These are phyloP conservation scores for Graptemys geographica DNA, from an alignment of 2,797 vertebrate genomes.

Conservation along the genomic window DNA sequence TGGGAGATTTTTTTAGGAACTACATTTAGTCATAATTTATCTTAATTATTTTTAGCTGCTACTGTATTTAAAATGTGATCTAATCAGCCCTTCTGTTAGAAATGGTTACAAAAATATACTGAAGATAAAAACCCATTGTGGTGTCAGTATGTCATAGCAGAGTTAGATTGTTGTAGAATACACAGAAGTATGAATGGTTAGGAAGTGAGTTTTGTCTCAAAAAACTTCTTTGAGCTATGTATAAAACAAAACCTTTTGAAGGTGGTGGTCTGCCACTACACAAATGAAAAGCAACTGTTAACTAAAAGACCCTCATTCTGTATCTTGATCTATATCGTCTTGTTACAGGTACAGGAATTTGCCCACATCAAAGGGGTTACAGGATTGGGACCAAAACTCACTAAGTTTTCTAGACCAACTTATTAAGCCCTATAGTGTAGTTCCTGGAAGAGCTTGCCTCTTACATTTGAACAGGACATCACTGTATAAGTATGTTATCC, in stretches of 20 bases:
- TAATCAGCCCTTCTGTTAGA: slow-evolving; percentile 73
- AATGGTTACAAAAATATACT: slow-evolving; percentile 56
- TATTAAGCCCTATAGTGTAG: background rate
- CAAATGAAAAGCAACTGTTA: background rate
- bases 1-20: slow-evolving; percentile 33
- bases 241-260: background rate
- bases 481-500: background rate
- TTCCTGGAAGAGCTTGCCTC: background rate
- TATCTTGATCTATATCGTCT: rapidly evolving
- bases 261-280: background rate
- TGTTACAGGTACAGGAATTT: background rate
- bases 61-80: slow-evolving; percentile 42
- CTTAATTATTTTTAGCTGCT: slow-evolving; percentile 52
- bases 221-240: background rate
- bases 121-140: slow-evolving; percentile 63
- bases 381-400: background rate
- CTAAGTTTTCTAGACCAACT: background rate
- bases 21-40: slow-evolving; percentile 49
- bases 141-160: slow-evolving; percentile 59
- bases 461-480: background rate
- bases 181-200: slow-evolving; percentile 2
- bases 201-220: slow-evolving; percentile 40
- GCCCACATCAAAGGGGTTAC: background rate
- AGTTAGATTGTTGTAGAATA: slow-evolving; percentile 59
- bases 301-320: background rate